Evolutionary conservation across 2,797 vertebrate species (phyloP), one percentile per base, ranked within the genome.

Genomic region (Notolabrus celidotus): DNA sequence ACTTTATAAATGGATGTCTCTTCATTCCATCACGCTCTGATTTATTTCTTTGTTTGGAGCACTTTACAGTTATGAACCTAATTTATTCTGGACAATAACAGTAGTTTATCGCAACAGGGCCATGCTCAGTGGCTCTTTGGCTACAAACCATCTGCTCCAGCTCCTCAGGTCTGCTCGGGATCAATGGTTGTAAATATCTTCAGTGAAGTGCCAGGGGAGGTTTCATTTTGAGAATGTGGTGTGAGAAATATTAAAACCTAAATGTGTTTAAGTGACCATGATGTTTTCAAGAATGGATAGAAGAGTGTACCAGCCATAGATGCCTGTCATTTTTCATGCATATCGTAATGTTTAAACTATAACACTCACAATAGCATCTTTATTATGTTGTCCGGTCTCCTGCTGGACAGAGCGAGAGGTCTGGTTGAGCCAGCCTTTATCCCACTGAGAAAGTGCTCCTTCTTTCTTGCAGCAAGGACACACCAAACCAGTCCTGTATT

Each of bases 21-120:
- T 89, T 91, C 83, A 56, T 74, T 69, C 70, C 27, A 38, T 71
- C 29, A 74, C 46, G 56, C 63, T 36, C 49, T 78, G 69, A 90
- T 88, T 89, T 81, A 90, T 88, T 63, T 60, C 22, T 43, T 69
- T 69, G 79, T 79, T 88, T 52, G 54, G 43, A 80, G 71, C 83
- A 70, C 27, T 92, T 91, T 80, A 88, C 83, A 73, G 72, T 71
- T 74, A 87, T 88, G 77, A 86, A 82, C 22, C 49, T 88, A 68
- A 91, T 93, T 88, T 88, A 85, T 88, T 76, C 77, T 27, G 57
- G 74, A 87, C 82, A 68, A 84, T 92, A 88, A 92, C 82, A 84
- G 77, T 89, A 82, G 80, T 91, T 92, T 87, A 92, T 83, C 52
- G 55, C 78, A 74, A 64, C 39, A 33, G 82, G 73, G 47, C 66